Evolutionary conservation across 2,113 vertebrate species (phyloP), one percentile per base, ranked within the genome.

Genomic region (Gracilinanus agilis): DNA sequence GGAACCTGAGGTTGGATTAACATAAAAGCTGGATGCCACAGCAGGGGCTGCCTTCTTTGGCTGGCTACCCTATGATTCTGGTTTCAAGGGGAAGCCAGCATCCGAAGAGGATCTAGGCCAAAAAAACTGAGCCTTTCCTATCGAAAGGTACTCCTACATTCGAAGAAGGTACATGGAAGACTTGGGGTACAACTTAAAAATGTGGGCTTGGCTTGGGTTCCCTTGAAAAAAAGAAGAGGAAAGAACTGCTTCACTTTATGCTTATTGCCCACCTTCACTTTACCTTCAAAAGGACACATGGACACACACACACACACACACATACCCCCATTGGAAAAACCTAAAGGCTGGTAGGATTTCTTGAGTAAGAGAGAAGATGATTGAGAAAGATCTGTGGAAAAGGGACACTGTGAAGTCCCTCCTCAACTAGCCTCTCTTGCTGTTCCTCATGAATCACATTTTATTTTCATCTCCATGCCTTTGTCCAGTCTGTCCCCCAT

Each of bases 11-110:
- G 98, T 96, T 90, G 54, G 98, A 99, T 99, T 98, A 99, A 98
- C 98, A 98, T 99, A 98, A 98, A 98, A 98, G 98, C 98, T 98
- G 98, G 98, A 98, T 97, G 97, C 97, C 98, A 98, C 98, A 97
- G 98, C 98, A 95, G 98, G n/a, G 98, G 98, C 98, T 97, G 98
- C 98, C 24, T 95, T 98, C 98, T 98, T 83, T 83, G 67, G 98
- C 98, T 98, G 98, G 97, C 98, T 97, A 94, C 97, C 98, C 98
- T 98, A 98, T 97, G 98, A 98, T 97, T 98, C 55, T 53, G 24
- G 94, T 98, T 98, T 98, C 98, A 98, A 98, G 98, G 58, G 95
- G 97, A 98, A 98, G 98, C 97, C 94, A 98, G 98, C 97, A 98
- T 98, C 97, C 97, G 97, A 98, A 98, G 96, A 94, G 95, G 96